A percentile compares a stretch with the other conserved stretches of the same genome.
phyloP scores from a whole-genome alignment of 2,888 invertebrate genomes.

The Imbricaverruca yamaguchii region DNA sequence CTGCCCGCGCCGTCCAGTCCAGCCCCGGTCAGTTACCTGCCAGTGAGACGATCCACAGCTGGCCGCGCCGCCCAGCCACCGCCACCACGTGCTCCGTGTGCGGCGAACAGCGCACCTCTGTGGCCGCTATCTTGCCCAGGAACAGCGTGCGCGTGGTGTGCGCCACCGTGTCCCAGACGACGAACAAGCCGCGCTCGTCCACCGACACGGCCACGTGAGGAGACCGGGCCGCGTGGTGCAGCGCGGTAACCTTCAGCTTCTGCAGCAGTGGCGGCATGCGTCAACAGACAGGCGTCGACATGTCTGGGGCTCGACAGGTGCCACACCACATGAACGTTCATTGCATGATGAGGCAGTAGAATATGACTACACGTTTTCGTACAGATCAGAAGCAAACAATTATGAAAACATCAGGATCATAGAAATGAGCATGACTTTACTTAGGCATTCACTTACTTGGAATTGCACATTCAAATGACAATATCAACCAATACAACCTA shows the following conservation, averaged over 20 bases:
- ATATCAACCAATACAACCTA: too few species aligned
- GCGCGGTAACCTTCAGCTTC: constrained; percentile 39
- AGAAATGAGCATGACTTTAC: too few species aligned
- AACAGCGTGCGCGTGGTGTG: constrained; percentile 37
- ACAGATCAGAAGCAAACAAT: too few species aligned
- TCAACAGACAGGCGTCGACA: too few species aligned
- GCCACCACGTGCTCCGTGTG: constrained; percentile 51
- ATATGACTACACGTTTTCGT: too few species aligned
- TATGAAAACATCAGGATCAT: too few species aligned
- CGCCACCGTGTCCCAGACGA: constrained; percentile 46
- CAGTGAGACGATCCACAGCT: constrained; percentile 46
- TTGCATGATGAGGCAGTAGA: too few species aligned
- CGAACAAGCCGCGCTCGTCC: constrained; percentile 45
- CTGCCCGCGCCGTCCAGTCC: too few species aligned
- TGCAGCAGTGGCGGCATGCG: constrained; percentile 24
- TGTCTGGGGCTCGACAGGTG: too few species aligned
- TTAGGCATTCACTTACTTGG: too few species aligned
- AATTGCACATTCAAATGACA: too few species aligned
- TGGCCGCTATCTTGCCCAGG: constrained; percentile 46
- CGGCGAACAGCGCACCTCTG: constrained; percentile 52
- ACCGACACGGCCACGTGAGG: constrained; percentile 44
- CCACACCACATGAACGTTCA: too few species aligned
- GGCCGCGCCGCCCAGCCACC: constrained; percentile 51
- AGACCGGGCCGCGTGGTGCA: constrained; percentile 45
- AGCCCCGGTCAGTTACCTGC: constrained; percentile 40